These are phyloP conservation scores for Gerris lacustris DNA, from an alignment of 2,888 invertebrate genomes.

Conservation along the genomic window DNA sequence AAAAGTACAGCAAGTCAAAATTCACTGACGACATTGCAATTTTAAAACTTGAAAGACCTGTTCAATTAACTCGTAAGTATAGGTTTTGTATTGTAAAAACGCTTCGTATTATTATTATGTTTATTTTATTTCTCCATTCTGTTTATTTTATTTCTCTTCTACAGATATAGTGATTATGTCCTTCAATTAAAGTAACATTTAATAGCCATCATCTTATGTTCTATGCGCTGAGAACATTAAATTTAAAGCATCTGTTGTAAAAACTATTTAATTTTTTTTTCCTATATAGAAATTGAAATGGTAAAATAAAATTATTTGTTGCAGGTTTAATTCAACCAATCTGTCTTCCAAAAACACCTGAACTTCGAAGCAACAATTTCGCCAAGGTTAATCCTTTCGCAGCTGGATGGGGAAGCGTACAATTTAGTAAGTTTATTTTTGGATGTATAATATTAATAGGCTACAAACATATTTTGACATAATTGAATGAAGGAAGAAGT, in stretches of 20 bases:
- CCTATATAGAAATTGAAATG: too few relatives aligned
- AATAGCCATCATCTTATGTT: too few relatives aligned
- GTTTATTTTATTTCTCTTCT: too few relatives aligned
- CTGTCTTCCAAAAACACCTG: conserved; percentile 53
- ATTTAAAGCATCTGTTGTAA: too few relatives aligned
- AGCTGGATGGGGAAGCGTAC: conserved; percentile 70
- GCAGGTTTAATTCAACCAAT: conserved; percentile 57
- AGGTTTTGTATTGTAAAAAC: not conserved
- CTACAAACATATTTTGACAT: not conserved
- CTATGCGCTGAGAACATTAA: too few relatives aligned
- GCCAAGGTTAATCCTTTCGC: conserved; percentile 52
- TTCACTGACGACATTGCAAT: conserved; percentile 70
- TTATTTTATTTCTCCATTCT: too few relatives aligned
- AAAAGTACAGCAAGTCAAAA: conserved; percentile 48
- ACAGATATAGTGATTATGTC: too few relatives aligned
- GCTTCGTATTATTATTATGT: too few relatives aligned
- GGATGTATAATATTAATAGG: conserved; percentile 9
- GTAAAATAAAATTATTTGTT: conserved; percentile 30
- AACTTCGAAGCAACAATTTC: conserved; percentile 44
- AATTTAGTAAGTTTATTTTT: conserved; percentile 49
- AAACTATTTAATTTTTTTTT: too few relatives aligned
- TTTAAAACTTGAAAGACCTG: conserved; percentile 41
- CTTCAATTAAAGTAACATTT: too few relatives aligned
- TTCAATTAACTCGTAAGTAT: conserved; percentile 45
- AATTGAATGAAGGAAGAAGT: too few relatives aligned